A percentile compares a stretch with the other conserved stretches of the same genome.
These are phyloP conservation scores for Synanthedon myopaeformis DNA, from an alignment of 2,888 invertebrate genomes.

Conservation along the genomic window DNA sequence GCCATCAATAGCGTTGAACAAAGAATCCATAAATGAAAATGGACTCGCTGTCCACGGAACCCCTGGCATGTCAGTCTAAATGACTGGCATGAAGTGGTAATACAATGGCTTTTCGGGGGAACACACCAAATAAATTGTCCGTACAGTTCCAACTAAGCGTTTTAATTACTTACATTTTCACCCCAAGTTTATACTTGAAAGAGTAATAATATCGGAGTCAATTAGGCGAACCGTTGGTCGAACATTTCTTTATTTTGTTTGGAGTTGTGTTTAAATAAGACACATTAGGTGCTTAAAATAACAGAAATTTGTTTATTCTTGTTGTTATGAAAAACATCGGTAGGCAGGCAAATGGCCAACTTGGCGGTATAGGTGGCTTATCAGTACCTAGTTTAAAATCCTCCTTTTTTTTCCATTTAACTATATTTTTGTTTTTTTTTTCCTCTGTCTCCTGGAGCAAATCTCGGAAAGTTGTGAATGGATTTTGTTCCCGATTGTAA, in stretches of 20 bases:
- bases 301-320: too few relatives aligned
- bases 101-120: constrained; percentile 50
- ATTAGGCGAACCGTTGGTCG: not conserved
- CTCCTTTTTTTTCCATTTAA: too few relatives aligned
- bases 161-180: not conserved
- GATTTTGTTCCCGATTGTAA: too few relatives aligned
- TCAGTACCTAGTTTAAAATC: too few relatives aligned
- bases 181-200: not conserved
- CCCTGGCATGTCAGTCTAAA: constrained; percentile 34
- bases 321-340: too few relatives aligned
- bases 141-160: constrained; percentile 6
- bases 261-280: too few relatives aligned
- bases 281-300: too few relatives aligned
- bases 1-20: constrained; percentile 18
- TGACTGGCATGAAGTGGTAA: constrained; percentile 50
- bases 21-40: constrained; percentile 36
- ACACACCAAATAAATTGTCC: constrained; percentile 44
- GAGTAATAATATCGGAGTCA: not conserved
- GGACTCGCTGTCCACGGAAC: constrained; percentile 35
- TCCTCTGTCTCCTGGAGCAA: too few relatives aligned
- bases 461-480: too few relatives aligned
- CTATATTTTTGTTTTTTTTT: too few relatives aligned
- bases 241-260: not conserved
- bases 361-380: too few relatives aligned
- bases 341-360: too few relatives aligned